phyloP scores from a whole-genome alignment of 2,797 vertebrate species.

The Sebastiscus albofasciatus region DNA sequence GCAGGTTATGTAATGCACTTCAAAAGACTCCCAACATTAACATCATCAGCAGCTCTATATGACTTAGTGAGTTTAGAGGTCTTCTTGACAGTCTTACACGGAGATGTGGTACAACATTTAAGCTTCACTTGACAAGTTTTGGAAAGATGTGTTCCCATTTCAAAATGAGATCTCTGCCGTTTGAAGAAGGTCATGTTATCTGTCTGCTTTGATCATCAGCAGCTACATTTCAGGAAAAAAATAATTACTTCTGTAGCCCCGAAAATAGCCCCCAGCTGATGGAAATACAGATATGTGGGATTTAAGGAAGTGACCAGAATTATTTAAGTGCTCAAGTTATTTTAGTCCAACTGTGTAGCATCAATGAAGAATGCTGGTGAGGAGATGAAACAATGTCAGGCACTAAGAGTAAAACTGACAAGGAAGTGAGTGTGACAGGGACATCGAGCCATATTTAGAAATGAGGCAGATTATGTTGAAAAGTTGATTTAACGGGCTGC shows the following conservation, averaged over 20 bases:
- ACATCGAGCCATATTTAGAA: constrained; percentile 37
- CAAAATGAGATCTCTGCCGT: neutral
- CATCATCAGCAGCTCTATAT: constrained; percentile 23
- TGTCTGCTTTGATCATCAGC: neutral
- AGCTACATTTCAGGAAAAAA: neutral
- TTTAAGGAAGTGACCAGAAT: constrained; percentile 7
- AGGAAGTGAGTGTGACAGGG: neutral
- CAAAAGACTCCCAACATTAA: constrained; percentile 42
- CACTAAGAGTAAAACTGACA: neutral
- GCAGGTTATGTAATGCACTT: constrained; percentile 45
- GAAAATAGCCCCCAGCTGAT: constrained; percentile 2
- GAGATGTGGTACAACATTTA: constrained; percentile 23
- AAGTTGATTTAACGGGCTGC: constrained; percentile 24
- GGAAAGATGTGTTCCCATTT: neutral
- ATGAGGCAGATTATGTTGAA: constrained; percentile 10
- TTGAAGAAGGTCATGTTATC: neutral
- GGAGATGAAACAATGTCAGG: constrained; percentile 11
- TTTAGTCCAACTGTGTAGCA: neutral
- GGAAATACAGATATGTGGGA: neutral
- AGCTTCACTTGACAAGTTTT: constrained; percentile 39
- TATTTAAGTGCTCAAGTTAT: neutral
- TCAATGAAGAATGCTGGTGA: neutral
- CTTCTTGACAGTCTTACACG: constrained; percentile 17
- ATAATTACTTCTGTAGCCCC: neutral
- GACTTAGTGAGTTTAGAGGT: constrained; percentile 23